Evolutionary conservation across 2,113 vertebrate genomes (phyloP).

Genomic region (Paedocypris sp.): DNA sequence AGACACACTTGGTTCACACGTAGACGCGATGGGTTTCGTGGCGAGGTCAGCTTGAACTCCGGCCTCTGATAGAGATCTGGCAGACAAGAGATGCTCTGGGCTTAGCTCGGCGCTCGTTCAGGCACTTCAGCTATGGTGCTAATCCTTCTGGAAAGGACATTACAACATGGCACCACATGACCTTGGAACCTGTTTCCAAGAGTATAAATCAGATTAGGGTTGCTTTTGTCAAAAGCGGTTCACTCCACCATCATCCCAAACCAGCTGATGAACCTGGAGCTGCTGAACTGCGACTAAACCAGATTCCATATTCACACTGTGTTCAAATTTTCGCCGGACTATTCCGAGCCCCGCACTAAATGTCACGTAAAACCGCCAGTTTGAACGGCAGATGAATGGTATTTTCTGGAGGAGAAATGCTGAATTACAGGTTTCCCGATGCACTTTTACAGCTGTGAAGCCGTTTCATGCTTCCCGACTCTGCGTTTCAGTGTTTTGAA

Average conservation of each 20-base stretch:
- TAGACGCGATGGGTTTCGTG: slow-evolving; percentile 40
- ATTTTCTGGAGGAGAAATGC: not conserved
- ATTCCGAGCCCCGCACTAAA: not conserved
- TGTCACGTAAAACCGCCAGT: not conserved
- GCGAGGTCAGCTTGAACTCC: slow-evolving; percentile 25
- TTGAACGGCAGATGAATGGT: not conserved
- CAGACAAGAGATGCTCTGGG: not conserved
- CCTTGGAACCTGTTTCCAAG: slow-evolving; percentile 37
- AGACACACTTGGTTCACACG: slow-evolving; percentile 40
- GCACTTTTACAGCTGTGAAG: not conserved
- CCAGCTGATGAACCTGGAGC: not conserved
- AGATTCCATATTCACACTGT: not conserved
- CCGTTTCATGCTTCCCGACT: not conserved
- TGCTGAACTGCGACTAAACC: not conserved
- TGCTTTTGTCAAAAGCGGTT: slow-evolving; percentile 42
- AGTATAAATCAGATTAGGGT: slow-evolving; percentile 44
- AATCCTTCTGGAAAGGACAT: slow-evolving; percentile 21
- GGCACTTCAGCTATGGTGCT: slow-evolving; percentile 19
- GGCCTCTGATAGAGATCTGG: slow-evolving; percentile 1
- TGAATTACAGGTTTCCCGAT: not conserved
- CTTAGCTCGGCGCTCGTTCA: slow-evolving; percentile 23
- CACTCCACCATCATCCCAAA: slow-evolving; percentile 3
- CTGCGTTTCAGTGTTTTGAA: not conserved
- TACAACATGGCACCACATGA: slow-evolving; percentile 17
- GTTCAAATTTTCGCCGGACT: not conserved